These are phyloP conservation scores for Dendrocincla fuliginosa DNA, from an alignment of 2,797 vertebrate genomes.

Conservation along the genomic window DNA sequence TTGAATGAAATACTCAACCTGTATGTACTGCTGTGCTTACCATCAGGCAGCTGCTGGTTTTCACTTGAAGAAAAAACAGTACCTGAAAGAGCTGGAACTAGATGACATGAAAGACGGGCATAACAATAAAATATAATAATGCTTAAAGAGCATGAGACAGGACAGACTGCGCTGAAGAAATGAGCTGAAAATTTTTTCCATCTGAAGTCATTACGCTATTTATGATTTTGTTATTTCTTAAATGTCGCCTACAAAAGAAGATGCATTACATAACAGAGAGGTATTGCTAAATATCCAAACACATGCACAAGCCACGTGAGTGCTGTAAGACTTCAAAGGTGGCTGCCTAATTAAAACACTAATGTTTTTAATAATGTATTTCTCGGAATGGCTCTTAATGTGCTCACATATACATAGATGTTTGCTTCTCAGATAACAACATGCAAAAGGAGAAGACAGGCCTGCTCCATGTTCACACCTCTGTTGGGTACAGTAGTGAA, in stretches of 20 bases:
- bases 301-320: neutral
- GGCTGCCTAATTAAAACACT: neutral
- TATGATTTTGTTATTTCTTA: neutral
- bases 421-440: neutral
- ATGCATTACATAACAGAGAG: neutral
- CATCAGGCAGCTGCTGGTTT: neutral
- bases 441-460: neutral
- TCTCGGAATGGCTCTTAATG: neutral
- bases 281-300: neutral
- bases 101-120: neutral
- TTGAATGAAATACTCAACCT: neutral
- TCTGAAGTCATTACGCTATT: neutral
- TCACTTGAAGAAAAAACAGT: neutral
- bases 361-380: neutral
- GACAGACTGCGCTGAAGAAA: accelerated
- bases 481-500: neutral
- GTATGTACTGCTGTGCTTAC: neutral
- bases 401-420: neutral
- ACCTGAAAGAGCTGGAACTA: neutral
- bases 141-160: neutral
- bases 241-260: neutral
- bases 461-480: accelerated
- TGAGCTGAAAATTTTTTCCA: neutral
- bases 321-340: neutral
- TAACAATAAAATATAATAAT: neutral